These are phyloP conservation scores for Ptychodera flava DNA, from an alignment of 35 echinoderm and acorn worm genomes.

Conservation along the genomic window DNA sequence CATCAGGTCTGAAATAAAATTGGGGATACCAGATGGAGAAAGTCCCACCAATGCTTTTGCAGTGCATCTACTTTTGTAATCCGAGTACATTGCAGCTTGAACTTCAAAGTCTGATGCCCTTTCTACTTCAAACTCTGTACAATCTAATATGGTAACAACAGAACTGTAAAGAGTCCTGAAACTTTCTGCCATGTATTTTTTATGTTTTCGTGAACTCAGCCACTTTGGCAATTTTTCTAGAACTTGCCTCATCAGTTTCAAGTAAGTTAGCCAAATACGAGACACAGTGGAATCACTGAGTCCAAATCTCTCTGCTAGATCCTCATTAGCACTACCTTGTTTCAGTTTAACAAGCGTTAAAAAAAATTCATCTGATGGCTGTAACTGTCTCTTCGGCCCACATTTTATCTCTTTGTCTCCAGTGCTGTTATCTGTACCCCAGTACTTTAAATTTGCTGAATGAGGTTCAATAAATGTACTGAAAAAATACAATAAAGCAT, in stretches of 20 bases:
- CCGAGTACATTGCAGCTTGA: background rate
- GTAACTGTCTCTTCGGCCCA: background rate
- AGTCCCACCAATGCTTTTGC: background rate
- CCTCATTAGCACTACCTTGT: background rate
- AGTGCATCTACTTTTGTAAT: background rate
- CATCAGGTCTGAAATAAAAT: background rate
- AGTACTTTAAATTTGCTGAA: too few relatives aligned
- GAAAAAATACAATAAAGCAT: too few relatives aligned
- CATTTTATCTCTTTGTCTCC: background rate
- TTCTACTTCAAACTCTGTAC: background rate
- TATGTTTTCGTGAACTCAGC: background rate
- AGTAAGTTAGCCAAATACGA: background rate
- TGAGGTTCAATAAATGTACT: too few relatives aligned
- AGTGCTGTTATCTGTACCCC: too few relatives aligned
- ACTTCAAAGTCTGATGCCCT: background rate
- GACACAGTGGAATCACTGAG: background rate
- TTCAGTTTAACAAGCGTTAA: background rate
- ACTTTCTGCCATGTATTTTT: background rate
- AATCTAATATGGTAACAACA: background rate
- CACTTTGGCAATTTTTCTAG: background rate
- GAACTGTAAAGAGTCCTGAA: background rate
- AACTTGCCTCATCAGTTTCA: background rate
- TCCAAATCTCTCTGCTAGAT: background rate
- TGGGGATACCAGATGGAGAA: background rate
- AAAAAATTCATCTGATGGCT: background rate